Percentiles rank a stretch among this genome's conserved stretches.
These are phyloP conservation scores for Melanerpes formicivorus DNA, from an alignment of 2,113 vertebrate genomes.

Conservation along the genomic window DNA sequence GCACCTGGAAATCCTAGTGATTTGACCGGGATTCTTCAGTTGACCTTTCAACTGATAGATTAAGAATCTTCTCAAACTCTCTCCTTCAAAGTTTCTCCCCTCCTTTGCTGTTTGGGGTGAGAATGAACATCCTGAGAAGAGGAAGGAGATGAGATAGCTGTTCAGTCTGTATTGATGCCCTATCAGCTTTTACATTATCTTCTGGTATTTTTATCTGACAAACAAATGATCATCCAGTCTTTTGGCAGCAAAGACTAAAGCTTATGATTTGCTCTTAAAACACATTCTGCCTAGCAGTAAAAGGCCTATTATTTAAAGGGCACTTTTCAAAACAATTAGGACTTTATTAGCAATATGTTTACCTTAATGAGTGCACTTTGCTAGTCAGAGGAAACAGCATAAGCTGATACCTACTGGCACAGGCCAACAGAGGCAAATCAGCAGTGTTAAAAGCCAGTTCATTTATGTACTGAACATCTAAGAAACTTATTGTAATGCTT, in stretches of 20 bases:
- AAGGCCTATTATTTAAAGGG: slow-evolving; percentile 52
- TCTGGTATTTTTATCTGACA: not conserved
- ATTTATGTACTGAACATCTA: not conserved
- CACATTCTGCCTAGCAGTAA: slow-evolving; percentile 14
- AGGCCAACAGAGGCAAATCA: slow-evolving; percentile 22
- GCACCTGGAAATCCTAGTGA: not conserved
- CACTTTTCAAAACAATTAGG: slow-evolving; percentile 56
- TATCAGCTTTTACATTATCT: not conserved
- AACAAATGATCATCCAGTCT: not conserved
- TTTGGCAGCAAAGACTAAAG: slow-evolving; percentile 26
- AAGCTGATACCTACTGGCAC: slow-evolving; percentile 11
- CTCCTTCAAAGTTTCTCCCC: not conserved
- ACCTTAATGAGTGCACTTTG: slow-evolving; percentile 37
- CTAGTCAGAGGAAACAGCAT: slow-evolving; percentile 17
- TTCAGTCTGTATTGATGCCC: not conserved
- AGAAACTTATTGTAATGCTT: slow-evolving; percentile 2
- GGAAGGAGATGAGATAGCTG: not conserved
- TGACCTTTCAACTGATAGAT: not conserved
- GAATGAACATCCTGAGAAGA: not conserved
- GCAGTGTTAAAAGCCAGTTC: not conserved
- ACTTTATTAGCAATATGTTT: slow-evolving; percentile 41
- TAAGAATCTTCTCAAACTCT: not conserved
- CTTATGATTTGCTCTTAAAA: slow-evolving; percentile 23
- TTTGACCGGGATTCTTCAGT: not conserved
- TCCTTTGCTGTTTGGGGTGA: not conserved